A percentile compares a stretch with the other conserved stretches of the same genome.
Conservation (phyloP, 2,797 vertebrate species). For the Hyperoplus immaculatus region DNA sequence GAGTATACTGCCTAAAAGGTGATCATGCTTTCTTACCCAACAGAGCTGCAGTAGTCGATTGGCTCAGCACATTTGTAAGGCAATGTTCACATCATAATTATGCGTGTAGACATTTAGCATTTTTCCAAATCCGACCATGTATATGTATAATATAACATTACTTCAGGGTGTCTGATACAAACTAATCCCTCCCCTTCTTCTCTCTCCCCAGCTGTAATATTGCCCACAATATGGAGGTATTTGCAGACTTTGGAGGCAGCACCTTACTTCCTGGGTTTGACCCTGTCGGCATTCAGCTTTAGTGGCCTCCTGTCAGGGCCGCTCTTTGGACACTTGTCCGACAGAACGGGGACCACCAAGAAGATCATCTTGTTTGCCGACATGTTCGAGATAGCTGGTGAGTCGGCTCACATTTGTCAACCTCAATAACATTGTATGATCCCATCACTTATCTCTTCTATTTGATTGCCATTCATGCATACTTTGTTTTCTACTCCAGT, state of each 20-base stretch:
- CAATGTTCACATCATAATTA: background rate
- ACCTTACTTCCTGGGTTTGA: conserved; percentile 88
- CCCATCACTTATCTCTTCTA: background rate
- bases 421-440: background rate
- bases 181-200: background rate
- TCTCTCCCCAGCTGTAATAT: conserved; percentile 87
- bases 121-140: background rate
- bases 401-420: conserved; percentile 31
- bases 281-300: conserved; percentile 89
- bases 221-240: conserved; percentile 91
- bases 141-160: background rate
- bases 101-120: background rate
- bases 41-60: background rate
- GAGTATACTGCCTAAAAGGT: background rate
- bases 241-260: conserved; percentile 86
- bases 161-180: background rate
- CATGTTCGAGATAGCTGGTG: conserved; percentile 88
- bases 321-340: conserved; percentile 87
- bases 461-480: background rate
- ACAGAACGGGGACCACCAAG: conserved; percentile 85
- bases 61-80: background rate
- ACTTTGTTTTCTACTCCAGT: background rate
- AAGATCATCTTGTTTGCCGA: conserved; percentile 88
- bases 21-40: background rate
- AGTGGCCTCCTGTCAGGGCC: conserved; percentile 88